Evolutionary conservation across 2,888 invertebrate genomes (phyloP), one percentile per base, ranked within the genome.

Genomic region (Polyommatus iphigenia): DNA sequence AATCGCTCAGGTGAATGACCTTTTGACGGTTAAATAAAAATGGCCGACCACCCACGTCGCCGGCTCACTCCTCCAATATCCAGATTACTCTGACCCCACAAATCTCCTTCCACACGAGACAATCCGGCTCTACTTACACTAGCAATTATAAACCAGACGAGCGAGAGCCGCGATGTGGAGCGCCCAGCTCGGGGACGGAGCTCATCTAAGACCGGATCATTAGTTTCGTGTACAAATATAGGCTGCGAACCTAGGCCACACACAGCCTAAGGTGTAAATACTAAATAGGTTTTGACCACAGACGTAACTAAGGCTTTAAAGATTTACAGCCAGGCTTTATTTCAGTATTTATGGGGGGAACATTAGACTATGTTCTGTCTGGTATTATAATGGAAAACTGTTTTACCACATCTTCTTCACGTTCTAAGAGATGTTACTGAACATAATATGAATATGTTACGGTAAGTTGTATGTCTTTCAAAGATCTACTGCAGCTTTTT

Each of bases 1-100:
- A 89, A 89, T 89, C 88, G 87, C 81, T 77, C 82, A 84, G 91
- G 89, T 90, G 86, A 89, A 88, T 85, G 91, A 91, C 88, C 93
- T 90, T 90, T 90, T 90, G 91, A 91, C 92, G 89, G 86, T 83
- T 83, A 86, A 85, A 89, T 87, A 89, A 90, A 89, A 88, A 89
- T 89, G 88, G 87, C 85, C 83, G 92, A 89, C 93, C 93, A 92
- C 93, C 93, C 93, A 93, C 91, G 89, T 84, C 81, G 91, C 79
- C 72, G 71, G 79, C 79, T 79, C 50, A 76, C 79, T 71, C 76
- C 78, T 29, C 50, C 72, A 59, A 72, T 62, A 41, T 59, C 78
- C 78, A 78, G 59, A 46, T 73, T 78, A n/a, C n/a, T n/a, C n/a
- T 29, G 54, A 73, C 36, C 20, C 46, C 62, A 32, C 80, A 79